Base-by-base conservation (phyloP, 2,888 invertebrate genomes). In the Leuctra nigra region DNA sequence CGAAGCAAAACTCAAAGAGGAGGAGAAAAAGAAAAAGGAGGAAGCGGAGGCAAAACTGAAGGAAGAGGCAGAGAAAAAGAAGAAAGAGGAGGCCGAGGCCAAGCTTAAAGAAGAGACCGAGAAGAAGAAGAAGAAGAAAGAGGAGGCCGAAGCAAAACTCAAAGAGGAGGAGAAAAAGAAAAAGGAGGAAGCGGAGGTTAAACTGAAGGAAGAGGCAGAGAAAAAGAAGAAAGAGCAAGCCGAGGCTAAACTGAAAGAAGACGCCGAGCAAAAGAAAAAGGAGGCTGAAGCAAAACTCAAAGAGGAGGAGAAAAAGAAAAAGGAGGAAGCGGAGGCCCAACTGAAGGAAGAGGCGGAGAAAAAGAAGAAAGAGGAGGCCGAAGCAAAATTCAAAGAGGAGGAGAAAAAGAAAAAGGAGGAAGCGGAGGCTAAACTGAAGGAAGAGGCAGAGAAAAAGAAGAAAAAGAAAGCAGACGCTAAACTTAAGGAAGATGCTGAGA, bases 151-250 rank as follows among this genome's bases (percentile, higher is more conserved):
- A 16, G 25, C 33, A 18, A 44, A 55, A 41, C 41, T 23, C 53
- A 56, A 61, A 22, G 61, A 67, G 35, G 59, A 62, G 54, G 57
- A 56, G 33, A 24, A 68, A 36, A 68, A 67, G 16, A 71, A 71
- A 57, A 66, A 68, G 25, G 70, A 69, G 63, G 68, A 69, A 35
- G 72, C 63, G 60, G 70, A 36, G 18, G 52, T 20, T 25, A 20
- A 56, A 47, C 25, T 22, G 20, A 29, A 56, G 14, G 22, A 35
- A 52, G 47, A 14, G 6, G 13, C 54, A n/a, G 24, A 55, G 38
- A 29, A 48, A 46, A 24, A 54, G 48, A 24, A 61, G 69, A 68
- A 9, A 63, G 71, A 41, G 29, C 55, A 61, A 56, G 59, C 62
- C 9, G 55, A 63, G 1, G 55, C 57, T 54, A 52, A 64, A 59